Evolutionary conservation across 1,140 invertebrate species (phyloP), one percentile per base, ranked within the genome.

Genomic region (Maconellicoccus hirsutus): DNA sequence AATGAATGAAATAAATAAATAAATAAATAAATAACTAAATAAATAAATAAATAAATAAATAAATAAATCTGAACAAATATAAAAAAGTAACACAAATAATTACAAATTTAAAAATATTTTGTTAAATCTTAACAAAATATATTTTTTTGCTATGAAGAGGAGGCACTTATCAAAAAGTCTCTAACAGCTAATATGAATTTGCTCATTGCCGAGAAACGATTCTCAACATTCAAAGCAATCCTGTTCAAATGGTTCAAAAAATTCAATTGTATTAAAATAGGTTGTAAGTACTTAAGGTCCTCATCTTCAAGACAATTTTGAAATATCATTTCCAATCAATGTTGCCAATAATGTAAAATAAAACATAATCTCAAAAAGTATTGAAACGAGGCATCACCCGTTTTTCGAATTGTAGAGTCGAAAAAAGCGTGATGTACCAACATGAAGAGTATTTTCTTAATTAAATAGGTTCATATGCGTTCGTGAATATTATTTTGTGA

Each of bases 251-350:
- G n/a, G n/a, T n/a, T n/a, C n/a, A n/a, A n/a, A n/a, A n/a, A n/a
- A n/a, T n/a, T n/a, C n/a, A n/a, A n/a, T n/a, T n/a, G n/a, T n/a
- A n/a, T n/a, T n/a, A n/a, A n/a, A n/a, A n/a, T n/a, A n/a, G n/a
- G n/a, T n/a, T n/a, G n/a, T n/a, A 8, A 66, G 61, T 26, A 26
- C 25, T n/a, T n/a, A 66, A 66, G 61, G 8, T 66, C 19, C 61
- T 66, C 61, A 66, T 66, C 61, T 66, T 66, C 61, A 66, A 66
- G 61, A 25, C 61, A 66, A 66, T 66, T 23, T 66, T 25, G 25
- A 66, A 66, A 25, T 14, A 66, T 8, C 3, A 52, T 16, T 33
- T 16, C n/a, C 42, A 52, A 52, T 52, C 42, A 52, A 16, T 52
- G 42, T 52, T 52, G 42, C 42, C 14, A 33, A 6, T 33, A 33